Evolutionary conservation across 2,113 vertebrate species (phyloP).

Genomic region (Dicrurus megarhynchus): DNA sequence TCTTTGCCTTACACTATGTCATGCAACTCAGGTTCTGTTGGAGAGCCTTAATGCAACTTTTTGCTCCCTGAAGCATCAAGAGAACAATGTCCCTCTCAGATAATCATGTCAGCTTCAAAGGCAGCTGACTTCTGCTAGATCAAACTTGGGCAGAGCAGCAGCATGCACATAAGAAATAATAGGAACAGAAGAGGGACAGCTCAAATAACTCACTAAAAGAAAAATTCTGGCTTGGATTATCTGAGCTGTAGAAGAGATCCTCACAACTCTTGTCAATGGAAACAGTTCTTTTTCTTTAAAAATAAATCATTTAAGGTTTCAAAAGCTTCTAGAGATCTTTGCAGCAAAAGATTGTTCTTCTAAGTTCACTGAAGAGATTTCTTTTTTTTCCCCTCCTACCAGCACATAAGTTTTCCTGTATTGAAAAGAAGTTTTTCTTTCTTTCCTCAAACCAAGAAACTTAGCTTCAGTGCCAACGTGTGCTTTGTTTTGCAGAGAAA

Average conservation of each 20-base stretch:
- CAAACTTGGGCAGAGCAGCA: not conserved
- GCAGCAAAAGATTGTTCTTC: not conserved
- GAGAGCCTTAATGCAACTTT: not conserved
- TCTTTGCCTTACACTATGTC: not conserved
- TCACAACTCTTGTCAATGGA: not conserved
- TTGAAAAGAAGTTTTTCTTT: not conserved
- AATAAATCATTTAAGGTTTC: not conserved
- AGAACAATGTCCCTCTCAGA: not conserved
- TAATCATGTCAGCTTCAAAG: not conserved
- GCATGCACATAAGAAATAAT: rapidly evolving
- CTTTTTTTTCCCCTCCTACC: not conserved
- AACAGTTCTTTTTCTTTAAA: not conserved
- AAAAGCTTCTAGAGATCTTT: not conserved
- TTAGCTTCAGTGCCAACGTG: not conserved
- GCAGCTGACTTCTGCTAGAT: not conserved
- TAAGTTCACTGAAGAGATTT: not conserved
- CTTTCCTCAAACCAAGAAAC: not conserved
- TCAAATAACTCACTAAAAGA: not conserved
- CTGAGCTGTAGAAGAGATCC: not conserved
- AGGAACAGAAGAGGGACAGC: not conserved
- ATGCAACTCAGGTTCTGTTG: not conserved
- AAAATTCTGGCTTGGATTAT: not conserved
- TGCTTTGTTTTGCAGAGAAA: conserved; percentile 20
- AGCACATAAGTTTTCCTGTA: not conserved
- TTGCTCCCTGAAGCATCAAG: not conserved